These are phyloP conservation scores for Phenganax stokvisi DNA, from an alignment of 92 coral and sea anemone genomes.

Conservation along the genomic window DNA sequence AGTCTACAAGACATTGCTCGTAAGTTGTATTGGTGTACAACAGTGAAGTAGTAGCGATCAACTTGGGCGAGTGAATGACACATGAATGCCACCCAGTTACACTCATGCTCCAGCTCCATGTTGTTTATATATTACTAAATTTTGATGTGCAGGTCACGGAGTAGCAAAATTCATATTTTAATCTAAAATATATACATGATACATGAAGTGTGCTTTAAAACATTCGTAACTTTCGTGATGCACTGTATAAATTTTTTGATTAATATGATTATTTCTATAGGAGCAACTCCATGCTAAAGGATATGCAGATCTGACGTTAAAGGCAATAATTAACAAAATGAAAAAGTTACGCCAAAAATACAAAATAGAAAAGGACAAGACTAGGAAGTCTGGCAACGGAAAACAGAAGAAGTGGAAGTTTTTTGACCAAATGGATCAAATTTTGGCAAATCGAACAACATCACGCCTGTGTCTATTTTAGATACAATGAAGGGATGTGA, in stretches of 20 bases:
- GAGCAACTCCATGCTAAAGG: constrained; percentile 25
- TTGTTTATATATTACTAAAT: neutral
- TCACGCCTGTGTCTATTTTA: neutral
- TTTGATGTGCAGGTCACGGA: neutral
- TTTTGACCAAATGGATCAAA: neutral
- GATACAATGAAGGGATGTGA: neutral
- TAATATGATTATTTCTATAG: neutral
- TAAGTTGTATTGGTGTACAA: constrained; percentile 11
- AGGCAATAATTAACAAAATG: constrained; percentile 44
- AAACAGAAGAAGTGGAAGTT: neutral
- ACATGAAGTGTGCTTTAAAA: neutral
- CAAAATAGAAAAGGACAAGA: constrained; percentile 29
- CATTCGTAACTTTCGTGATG: neutral
- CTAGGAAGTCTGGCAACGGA: neutral
- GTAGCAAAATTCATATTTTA: neutral
- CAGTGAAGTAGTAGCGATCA: too few species aligned
- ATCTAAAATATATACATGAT: neutral
- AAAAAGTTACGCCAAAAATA: constrained; percentile 50
- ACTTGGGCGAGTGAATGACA: neutral
- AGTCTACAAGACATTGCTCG: constrained; percentile 34
- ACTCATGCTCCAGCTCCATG: neutral
- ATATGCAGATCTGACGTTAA: neutral
- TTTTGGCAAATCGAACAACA: neutral
- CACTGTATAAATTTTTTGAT: neutral
- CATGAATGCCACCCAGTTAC: neutral